phyloP scores from a whole-genome alignment of 2,113 vertebrate species.

The Solea senegalensis region DNA sequence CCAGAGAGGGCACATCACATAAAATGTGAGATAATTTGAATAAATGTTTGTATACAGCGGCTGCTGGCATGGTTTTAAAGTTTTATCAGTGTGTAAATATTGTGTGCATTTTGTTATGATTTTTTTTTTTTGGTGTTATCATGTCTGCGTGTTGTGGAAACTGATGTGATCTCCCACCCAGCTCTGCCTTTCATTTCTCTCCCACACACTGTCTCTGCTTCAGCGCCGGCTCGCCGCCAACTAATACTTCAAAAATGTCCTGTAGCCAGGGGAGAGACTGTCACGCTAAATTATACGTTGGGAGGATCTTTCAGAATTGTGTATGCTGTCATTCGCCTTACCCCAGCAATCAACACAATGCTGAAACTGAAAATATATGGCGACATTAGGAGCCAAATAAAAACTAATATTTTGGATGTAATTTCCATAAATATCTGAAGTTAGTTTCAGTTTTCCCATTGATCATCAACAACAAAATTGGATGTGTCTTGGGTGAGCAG shows the following conservation, averaged over 20 bases:
- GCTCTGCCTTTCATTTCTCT: constrained; percentile 54
- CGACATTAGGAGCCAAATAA: constrained; percentile 18
- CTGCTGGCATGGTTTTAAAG: constrained; percentile 11
- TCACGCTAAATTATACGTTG: constrained; percentile 59
- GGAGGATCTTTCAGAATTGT: constrained; percentile 53
- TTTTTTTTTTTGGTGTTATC: constrained; percentile 33
- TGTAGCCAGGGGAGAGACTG: constrained; percentile 61
- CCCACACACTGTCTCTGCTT: constrained; percentile 60
- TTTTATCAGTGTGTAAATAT: constrained; percentile 26
- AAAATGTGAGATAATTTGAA: constrained; percentile 16
- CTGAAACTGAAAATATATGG: constrained; percentile 44
- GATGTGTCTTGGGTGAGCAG: no score
- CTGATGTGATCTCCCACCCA: constrained; percentile 35
- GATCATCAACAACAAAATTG: not conserved
- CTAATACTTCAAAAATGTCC: constrained; percentile 68
- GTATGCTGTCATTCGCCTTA: constrained; percentile 52
- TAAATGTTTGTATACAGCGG: constrained; percentile 17
- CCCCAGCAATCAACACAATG: constrained; percentile 36
- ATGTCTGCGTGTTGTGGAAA: constrained; percentile 29
- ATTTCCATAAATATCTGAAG: constrained; percentile 12
- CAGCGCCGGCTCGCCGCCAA: constrained; percentile 45
- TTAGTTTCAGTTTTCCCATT: not conserved
- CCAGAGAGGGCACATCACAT: constrained; percentile 3
- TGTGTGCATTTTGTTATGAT: constrained; percentile 34
- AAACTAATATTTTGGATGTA: not conserved